Evolutionary conservation across 2,888 invertebrate species (phyloP).

Genomic region (Congeria kusceri): DNA sequence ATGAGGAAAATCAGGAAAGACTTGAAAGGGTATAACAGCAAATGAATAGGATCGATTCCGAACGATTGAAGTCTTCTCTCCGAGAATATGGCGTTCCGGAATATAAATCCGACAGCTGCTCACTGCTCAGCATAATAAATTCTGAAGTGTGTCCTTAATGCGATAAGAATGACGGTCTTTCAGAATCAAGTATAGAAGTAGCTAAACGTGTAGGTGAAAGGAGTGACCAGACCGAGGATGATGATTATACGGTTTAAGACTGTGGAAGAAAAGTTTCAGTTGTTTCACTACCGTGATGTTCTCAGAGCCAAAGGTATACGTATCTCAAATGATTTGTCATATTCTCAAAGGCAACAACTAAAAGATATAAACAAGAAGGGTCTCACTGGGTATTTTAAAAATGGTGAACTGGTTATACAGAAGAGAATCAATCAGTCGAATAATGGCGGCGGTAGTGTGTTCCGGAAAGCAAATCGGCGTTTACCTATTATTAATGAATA

Average conservation of each 20-base stretch:
- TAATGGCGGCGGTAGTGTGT: too few relatives aligned
- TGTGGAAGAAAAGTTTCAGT: too few relatives aligned
- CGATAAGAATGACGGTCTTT: background rate
- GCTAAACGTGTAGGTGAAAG: background rate
- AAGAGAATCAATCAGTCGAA: too few relatives aligned
- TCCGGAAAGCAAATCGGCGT: too few relatives aligned
- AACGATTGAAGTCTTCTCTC: background rate
- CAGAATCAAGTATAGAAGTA: background rate
- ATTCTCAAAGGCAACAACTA: conserved; percentile 6
- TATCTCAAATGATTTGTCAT: conserved; percentile 1
- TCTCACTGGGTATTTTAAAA: too few relatives aligned
- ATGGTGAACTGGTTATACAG: too few relatives aligned
- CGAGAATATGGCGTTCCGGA: background rate
- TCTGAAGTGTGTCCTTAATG: background rate
- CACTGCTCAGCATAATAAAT: background rate
- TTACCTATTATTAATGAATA: too few relatives aligned
- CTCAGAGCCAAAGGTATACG: background rate
- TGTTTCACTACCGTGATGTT: background rate
- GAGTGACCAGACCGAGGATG: too few relatives aligned
- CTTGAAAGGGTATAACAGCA: background rate
- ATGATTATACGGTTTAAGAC: too few relatives aligned
- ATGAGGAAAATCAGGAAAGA: background rate
- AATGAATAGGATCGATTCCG: background rate
- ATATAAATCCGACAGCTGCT: background rate
- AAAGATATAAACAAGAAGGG: background rate